These are phyloP conservation scores for Nesidiocoris tenuis DNA, from an alignment of 2,888 invertebrate genomes.

Conservation along the genomic window DNA sequence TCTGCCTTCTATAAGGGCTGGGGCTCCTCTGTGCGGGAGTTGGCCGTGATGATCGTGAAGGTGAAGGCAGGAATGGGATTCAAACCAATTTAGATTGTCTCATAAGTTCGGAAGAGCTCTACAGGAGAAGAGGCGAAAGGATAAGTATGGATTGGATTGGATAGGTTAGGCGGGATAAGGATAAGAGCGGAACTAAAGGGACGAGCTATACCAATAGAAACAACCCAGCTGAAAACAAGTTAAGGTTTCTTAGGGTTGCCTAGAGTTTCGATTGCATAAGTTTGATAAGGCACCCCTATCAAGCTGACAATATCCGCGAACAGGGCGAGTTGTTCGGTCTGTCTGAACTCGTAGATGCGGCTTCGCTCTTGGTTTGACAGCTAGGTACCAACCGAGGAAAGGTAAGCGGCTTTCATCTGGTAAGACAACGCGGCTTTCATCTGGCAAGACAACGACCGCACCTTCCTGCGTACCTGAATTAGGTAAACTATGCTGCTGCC, in stretches of 20 bases:
- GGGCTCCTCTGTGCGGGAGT: not conserved
- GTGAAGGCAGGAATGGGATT: not conserved
- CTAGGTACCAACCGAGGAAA: not conserved
- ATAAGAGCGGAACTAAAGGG: not conserved
- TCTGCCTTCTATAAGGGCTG: not conserved
- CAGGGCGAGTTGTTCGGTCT: not conserved
- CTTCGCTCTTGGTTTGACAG: not conserved
- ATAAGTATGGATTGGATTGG: too few relatives aligned
- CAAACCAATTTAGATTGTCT: constrained; percentile 39
- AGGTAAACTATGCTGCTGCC: too few relatives aligned
- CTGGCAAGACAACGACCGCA: too few relatives aligned
- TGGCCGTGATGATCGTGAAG: not conserved
- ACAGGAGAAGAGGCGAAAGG: not conserved
- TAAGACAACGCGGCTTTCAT: not conserved
- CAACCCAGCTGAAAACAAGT: not conserved
- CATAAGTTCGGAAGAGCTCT: constrained; percentile 24
- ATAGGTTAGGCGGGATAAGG: not conserved
- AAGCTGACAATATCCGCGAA: not conserved
- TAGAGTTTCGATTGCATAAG: constrained; percentile 32
- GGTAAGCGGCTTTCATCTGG: not conserved
- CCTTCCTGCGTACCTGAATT: too few relatives aligned
- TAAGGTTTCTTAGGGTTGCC: constrained; percentile 25
- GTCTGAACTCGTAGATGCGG: not conserved
- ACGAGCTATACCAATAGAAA: not conserved
- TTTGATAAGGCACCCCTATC: constrained; percentile 20